phyloP scores from a whole-genome alignment of 2,797 vertebrate genomes.

The Sebastiscus albofasciatus region DNA sequence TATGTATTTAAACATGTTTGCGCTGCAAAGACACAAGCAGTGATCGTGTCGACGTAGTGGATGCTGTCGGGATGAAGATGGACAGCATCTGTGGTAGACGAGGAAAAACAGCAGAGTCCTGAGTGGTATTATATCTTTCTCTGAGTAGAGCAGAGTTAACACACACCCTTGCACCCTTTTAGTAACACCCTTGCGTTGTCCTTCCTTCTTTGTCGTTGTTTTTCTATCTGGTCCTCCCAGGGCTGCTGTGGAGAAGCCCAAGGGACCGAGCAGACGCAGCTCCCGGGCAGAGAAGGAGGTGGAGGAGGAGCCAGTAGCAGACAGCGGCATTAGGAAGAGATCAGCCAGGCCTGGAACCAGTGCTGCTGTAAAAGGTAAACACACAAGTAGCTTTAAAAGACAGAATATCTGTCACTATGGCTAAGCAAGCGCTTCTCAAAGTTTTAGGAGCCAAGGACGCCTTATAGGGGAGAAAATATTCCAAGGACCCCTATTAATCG shows the following conservation, averaged over 20 bases:
- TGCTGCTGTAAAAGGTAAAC: constrained; percentile 76
- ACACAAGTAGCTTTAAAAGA: neutral
- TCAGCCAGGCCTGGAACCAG: constrained; percentile 88
- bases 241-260: constrained; percentile 91
- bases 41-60: constrained; percentile 74
- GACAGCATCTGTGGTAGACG: constrained; percentile 87
- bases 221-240: constrained; percentile 84
- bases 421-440: neutral
- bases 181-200: constrained; percentile 55
- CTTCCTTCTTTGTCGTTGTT: constrained; percentile 34
- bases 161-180: constrained; percentile 2
- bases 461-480: too few species aligned
- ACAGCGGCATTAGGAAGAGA: constrained; percentile 94
- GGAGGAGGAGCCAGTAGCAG: constrained; percentile 88
- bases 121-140: constrained; percentile 72
- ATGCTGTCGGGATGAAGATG: constrained; percentile 79
- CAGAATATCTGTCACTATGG: neutral
- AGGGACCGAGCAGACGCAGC: constrained; percentile 94
- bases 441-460: too few species aligned
- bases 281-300: constrained; percentile 93
- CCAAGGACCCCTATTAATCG: too few species aligned
- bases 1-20: constrained; percentile 85
- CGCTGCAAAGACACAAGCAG: constrained; percentile 79
- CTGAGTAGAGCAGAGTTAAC: constrained; percentile 69
- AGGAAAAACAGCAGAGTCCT: constrained; percentile 86